phyloP scores from a whole-genome alignment of 2,888 invertebrate genomes.

The Hofmannophila pseudospretella region DNA sequence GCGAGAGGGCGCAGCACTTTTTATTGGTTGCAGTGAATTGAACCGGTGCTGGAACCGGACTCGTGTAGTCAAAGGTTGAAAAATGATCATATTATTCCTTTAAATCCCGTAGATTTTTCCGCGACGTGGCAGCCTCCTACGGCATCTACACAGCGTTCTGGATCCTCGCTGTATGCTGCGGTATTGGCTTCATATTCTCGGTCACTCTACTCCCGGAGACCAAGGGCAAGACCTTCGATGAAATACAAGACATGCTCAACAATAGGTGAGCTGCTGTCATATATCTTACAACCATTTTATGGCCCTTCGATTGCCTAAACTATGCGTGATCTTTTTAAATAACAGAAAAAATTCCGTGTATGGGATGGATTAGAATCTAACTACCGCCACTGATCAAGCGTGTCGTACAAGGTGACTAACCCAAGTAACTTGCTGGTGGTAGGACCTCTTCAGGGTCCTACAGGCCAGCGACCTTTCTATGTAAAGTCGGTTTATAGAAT shows the following conservation, averaged over 20 bases:
- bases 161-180: constrained; percentile 78
- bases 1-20: too few species aligned
- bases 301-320: constrained; percentile 4
- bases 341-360: background rate
- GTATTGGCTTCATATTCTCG: constrained; percentile 80
- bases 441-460: too few species aligned
- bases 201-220: constrained; percentile 81
- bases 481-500: too few species aligned
- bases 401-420: too few species aligned
- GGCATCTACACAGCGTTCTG: constrained; percentile 83
- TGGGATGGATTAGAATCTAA: too few species aligned
- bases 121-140: constrained; percentile 62
- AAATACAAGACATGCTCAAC: constrained; percentile 81
- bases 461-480: too few species aligned
- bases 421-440: too few species aligned
- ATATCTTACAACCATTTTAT: background rate
- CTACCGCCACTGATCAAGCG: too few species aligned
- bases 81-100: too few species aligned
- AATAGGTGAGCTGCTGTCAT: constrained; percentile 46
- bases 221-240: constrained; percentile 82
- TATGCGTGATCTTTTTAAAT: background rate
- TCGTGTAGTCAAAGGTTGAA: too few species aligned
- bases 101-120: constrained; percentile 81
- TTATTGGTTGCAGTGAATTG: too few species aligned
- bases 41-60: too few species aligned